A percentile compares a stretch with the other conserved stretches of the same genome.
These are phyloP conservation scores for Meloidogyne exigua DNA, from an alignment of 1,140 invertebrate species.

Conservation along the genomic window DNA sequence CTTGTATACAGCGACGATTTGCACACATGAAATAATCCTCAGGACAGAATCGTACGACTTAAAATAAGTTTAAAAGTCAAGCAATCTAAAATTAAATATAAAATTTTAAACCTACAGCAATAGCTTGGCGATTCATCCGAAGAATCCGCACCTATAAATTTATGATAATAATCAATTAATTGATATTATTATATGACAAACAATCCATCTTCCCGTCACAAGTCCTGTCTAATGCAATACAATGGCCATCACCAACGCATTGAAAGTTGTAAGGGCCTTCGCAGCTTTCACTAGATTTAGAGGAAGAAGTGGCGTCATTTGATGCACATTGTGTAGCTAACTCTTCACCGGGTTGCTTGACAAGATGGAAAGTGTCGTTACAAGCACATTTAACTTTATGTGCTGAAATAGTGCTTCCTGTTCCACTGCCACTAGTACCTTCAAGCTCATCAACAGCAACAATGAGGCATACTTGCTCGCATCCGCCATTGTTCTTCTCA, in stretches of 20 bases:
- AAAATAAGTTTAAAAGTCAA: neutral
- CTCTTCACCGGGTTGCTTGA: constrained; percentile 73
- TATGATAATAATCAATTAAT: constrained; percentile 70
- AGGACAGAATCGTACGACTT: constrained; percentile 51
- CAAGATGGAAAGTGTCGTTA: constrained; percentile 78
- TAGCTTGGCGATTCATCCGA: constrained; percentile 88
- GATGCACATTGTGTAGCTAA: constrained; percentile 59
- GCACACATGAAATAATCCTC: constrained; percentile 71
- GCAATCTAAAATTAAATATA: too few relatives aligned
- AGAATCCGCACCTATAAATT: constrained; percentile 70
- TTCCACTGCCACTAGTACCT: constrained; percentile 68
- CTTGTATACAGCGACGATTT: constrained; percentile 76
- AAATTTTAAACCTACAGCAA: constrained; percentile 72
- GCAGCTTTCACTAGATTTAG: constrained; percentile 41
- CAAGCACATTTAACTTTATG: constrained; percentile 54
- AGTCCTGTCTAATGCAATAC: constrained; percentile 68
- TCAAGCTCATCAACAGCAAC: constrained; percentile 70
- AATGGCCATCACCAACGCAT: constrained; percentile 70
- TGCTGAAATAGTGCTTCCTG: constrained; percentile 21
- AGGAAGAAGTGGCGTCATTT: constrained; percentile 79
- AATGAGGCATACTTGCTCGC: constrained; percentile 88
- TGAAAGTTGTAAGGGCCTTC: constrained; percentile 63
- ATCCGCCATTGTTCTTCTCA: constrained; percentile 87
- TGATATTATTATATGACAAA: constrained; percentile 64
- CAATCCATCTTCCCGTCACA: constrained; percentile 87